A percentile compares a stretch with the other conserved stretches of the same genome.
These are phyloP conservation scores for Heptranchias perlo DNA, from an alignment of 2,113 vertebrate genomes.

Conservation along the genomic window DNA sequence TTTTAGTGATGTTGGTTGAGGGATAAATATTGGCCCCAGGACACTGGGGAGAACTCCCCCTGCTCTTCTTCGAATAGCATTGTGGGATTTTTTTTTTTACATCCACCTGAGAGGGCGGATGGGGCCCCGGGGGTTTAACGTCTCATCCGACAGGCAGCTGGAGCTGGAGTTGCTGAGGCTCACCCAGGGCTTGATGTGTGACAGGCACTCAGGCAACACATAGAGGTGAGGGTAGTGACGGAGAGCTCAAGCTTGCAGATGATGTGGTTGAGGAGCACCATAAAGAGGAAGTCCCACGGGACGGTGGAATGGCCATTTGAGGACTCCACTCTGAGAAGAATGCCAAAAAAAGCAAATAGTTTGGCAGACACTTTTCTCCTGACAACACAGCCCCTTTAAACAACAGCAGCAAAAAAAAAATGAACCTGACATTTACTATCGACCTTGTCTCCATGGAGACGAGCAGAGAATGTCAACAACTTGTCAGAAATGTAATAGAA, in stretches of 20 bases:
- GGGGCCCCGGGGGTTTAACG: background rate
- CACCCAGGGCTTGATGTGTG: background rate
- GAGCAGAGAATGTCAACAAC: conserved; percentile 46
- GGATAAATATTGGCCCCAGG: background rate
- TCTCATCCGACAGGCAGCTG: too few species aligned
- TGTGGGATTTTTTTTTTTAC: background rate
- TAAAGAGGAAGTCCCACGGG: background rate
- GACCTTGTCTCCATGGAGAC: conserved; percentile 58
- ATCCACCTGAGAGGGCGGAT: background rate
- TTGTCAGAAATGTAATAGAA: conserved; percentile 28
- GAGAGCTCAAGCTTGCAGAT: background rate
- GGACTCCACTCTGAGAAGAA: background rate
- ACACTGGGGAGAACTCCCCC: background rate
- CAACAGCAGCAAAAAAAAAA: conserved; percentile 40
- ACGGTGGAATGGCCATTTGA: background rate
- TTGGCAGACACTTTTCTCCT: background rate
- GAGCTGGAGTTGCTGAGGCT: background rate
- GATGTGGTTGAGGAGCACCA: too few species aligned
- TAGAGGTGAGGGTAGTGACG: background rate
- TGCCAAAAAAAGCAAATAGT: background rate
- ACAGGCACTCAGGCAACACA: background rate
- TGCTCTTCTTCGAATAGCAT: background rate
- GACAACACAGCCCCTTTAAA: background rate
- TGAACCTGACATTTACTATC: conserved; percentile 46
- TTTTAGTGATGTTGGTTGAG: background rate